These are phyloP conservation scores for Syngnathus typhle DNA, from an alignment of 2,113 vertebrate genomes.

Conservation along the genomic window DNA sequence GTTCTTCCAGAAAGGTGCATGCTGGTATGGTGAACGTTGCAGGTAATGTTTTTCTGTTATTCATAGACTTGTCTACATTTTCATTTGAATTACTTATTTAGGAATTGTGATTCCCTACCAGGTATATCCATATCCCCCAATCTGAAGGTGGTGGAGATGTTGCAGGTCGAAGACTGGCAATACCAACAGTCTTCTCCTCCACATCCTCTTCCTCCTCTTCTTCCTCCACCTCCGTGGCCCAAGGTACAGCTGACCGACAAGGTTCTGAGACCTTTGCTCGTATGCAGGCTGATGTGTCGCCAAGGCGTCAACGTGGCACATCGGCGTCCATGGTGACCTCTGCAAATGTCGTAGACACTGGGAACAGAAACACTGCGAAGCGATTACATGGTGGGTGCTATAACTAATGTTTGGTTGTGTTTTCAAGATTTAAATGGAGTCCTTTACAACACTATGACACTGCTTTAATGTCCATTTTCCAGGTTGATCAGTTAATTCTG, in stretches of 20 bases:
- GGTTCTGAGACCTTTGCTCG: constrained; percentile 56
- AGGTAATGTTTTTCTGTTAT: constrained; percentile 56
- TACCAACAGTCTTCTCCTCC: constrained; percentile 28
- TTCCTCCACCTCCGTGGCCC: constrained; percentile 12
- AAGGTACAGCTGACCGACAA: constrained; percentile 16
- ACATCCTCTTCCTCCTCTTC: not conserved
- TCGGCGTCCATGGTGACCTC: not conserved
- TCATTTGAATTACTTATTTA: not conserved
- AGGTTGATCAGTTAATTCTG: not conserved
- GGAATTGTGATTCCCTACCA: constrained; percentile 22
- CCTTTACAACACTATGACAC: not conserved
- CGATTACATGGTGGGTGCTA: constrained; percentile 40
- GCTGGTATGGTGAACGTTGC: constrained; percentile 77
- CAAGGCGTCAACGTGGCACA: constrained; percentile 13
- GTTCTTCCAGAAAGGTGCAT: constrained; percentile 79
- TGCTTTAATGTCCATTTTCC: not conserved
- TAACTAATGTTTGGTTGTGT: not conserved
- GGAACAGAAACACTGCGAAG: constrained; percentile 40
- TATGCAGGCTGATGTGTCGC: not conserved
- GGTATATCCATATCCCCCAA: constrained; percentile 69
- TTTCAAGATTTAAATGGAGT: not conserved
- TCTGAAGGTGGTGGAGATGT: not conserved
- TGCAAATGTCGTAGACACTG: constrained; percentile 7
- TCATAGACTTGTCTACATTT: not conserved
- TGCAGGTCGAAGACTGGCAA: constrained; percentile 29